Base-by-base conservation (phyloP, 1,140 invertebrate genomes). In the Lasioglossum baleicum region DNA sequence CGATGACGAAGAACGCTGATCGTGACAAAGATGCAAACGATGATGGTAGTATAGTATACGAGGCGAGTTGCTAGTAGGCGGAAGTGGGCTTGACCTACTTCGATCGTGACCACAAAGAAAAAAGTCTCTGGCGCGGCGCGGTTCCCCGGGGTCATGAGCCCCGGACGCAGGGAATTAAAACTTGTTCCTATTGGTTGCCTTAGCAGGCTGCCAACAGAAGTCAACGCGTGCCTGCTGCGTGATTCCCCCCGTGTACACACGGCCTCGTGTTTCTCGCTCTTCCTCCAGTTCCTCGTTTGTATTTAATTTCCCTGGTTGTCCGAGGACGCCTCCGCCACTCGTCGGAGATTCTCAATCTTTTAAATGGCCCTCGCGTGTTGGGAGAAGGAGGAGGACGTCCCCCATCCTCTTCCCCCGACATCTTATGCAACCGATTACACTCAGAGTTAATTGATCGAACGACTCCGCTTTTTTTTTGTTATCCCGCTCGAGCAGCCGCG, bases 1-100 rank as follows among this genome's bases (percentile, higher is more conserved):
- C 67, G 67, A 71, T 71, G 67, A 77, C 20, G 42, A 8, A n/a
- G 8, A 35, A 44, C 63, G 65, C 26, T 17, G 53, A 15, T 69
- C 67, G 58, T 26, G 56, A 75, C 42, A 31, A 64, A 44, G 67
- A 70, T 68, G 35, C 48, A 70, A 60, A 79, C 26, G 72, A 66
- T 22, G 63, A 65, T 68, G 17, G 64, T 20, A 53, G 78, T 53
- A n/a, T 8, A 56, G 40, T 22, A 35, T 5, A 35, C 35, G 1
- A 42, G 60, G 51, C 35, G 17, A 20, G 56, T 67, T 15, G 8
- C 53, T 22, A 77, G 87, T 86, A 87, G 84, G 78, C 83, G 88
- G 89, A 89, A 87, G 88, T 87, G 83, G 88, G 86, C 85, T 88
- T 88, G 88, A 87, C 85, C 88, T 85, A 88, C 87, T 90, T 88